These are phyloP conservation scores for Mycalesis mineus DNA, from an alignment of 2,888 invertebrate species.

Conservation along the genomic window DNA sequence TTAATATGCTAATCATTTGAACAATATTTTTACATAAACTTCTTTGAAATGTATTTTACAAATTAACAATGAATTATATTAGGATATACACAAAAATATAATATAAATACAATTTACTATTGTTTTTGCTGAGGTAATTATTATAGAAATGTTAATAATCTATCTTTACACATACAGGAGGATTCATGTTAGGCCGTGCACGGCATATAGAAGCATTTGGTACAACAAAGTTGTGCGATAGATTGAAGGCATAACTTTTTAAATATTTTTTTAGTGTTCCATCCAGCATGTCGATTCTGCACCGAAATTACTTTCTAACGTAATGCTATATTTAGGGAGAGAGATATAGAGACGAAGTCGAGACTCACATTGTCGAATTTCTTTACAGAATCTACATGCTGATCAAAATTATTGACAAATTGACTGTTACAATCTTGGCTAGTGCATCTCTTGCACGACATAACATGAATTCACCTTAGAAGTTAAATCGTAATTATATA, in stretches of 20 bases:
- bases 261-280: too few species aligned
- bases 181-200: background rate
- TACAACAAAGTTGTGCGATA: too few species aligned
- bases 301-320: too few species aligned
- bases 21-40: background rate
- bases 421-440: too few species aligned
- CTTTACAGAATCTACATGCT: too few species aligned
- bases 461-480: background rate
- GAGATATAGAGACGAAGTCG: too few species aligned
- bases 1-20: background rate
- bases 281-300: too few species aligned
- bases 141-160: slow-evolving; percentile 19
- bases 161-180: slow-evolving; percentile 23
- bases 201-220: too few species aligned
- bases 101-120: slow-evolving; percentile 13
- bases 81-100: background rate
- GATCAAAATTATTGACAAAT: too few species aligned
- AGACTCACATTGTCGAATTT: too few species aligned
- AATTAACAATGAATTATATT: slow-evolving; percentile 4
- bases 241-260: too few species aligned
- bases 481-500: slow-evolving; percentile 13
- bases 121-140: slow-evolving; percentile 25
- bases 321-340: too few species aligned
- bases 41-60: background rate
- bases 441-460: background rate